Percentiles rank a stretch among this genome's conserved stretches.
phyloP scores from a whole-genome alignment of 2,888 invertebrate genomes.

The Steinernema hermaphroditum region DNA sequence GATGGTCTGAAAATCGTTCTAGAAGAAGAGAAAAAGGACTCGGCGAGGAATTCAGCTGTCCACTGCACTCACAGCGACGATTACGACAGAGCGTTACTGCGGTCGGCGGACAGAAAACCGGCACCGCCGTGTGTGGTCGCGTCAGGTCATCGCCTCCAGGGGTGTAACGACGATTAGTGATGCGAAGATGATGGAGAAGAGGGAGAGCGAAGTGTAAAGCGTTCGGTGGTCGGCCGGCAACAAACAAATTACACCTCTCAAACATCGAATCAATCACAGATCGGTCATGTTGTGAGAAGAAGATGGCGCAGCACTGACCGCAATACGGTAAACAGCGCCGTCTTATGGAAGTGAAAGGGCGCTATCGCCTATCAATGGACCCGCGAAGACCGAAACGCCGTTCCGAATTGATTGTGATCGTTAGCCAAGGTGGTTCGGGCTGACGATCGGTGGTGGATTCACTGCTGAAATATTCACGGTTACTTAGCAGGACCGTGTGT shows the following conservation, averaged over 20 bases:
- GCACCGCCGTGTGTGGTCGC: conserved; percentile 25
- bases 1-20: no score
- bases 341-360: background rate
- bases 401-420: no score
- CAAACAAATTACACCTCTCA: conserved; percentile 27
- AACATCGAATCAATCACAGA: conserved; percentile 28
- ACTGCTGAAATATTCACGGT: no score
- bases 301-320: conserved; percentile 2
- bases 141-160: conserved; percentile 24
- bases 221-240: conserved; percentile 19
- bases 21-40: no score
- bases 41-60: no score
- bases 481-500: no score
- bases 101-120: no score
- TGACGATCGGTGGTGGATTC: no score
- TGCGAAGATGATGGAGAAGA: conserved; percentile 18
- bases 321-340: conserved; percentile 14
- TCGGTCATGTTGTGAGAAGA: conserved; percentile 27
- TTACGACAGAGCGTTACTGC: no score
- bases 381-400: background rate
- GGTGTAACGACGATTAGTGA: conserved; percentile 29
- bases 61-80: no score
- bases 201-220: background rate
- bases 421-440: no score
- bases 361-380: background rate